These are phyloP conservation scores for Aurelia sp. DNA, from an alignment of 30 jellyfish, hydroid and myxozoan species.

Conservation along the genomic window DNA sequence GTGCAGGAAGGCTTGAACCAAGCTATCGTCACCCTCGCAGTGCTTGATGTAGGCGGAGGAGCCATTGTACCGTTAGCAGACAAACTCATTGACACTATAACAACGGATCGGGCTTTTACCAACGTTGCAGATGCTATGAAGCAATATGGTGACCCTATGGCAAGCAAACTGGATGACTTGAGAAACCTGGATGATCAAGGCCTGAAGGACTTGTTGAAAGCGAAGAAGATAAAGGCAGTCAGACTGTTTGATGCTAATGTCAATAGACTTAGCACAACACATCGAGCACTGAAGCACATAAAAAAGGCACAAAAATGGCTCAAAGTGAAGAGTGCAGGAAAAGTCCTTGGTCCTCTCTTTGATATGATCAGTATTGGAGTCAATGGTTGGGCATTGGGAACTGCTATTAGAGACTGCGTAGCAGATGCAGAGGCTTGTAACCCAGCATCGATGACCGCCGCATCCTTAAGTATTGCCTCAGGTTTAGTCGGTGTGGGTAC, in stretches of 20 bases:
- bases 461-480: slow-evolving; percentile 24
- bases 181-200: not conserved
- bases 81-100: slow-evolving; percentile 8
- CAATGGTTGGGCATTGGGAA: slow-evolving; percentile 5
- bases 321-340: slow-evolving; percentile 1
- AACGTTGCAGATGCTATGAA: not conserved
- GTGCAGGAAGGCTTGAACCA: slow-evolving; percentile 21
- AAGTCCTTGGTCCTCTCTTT: slow-evolving; percentile 32
- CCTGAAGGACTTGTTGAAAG: not conserved
- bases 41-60: slow-evolving; percentile 38
- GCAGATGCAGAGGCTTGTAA: slow-evolving; percentile 7
- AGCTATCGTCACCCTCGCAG: slow-evolving; percentile 25
- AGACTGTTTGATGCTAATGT: not conserved
- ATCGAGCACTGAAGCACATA: slow-evolving; percentile 5
- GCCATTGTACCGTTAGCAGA: slow-evolving; percentile 18
- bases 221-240: not conserved
- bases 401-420: slow-evolving; percentile 11
- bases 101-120: slow-evolving; percentile 10
- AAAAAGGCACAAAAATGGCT: slow-evolving; percentile 24
- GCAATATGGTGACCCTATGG: not conserved
- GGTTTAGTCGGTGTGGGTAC: slow-evolving; percentile 18
- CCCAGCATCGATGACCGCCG: slow-evolving; percentile 6
- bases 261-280: not conserved
- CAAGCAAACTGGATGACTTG: not conserved
- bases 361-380: slow-evolving; percentile 24